phyloP scores from a whole-genome alignment of 2,888 invertebrate species.

The Torymus aiolomorphi region DNA sequence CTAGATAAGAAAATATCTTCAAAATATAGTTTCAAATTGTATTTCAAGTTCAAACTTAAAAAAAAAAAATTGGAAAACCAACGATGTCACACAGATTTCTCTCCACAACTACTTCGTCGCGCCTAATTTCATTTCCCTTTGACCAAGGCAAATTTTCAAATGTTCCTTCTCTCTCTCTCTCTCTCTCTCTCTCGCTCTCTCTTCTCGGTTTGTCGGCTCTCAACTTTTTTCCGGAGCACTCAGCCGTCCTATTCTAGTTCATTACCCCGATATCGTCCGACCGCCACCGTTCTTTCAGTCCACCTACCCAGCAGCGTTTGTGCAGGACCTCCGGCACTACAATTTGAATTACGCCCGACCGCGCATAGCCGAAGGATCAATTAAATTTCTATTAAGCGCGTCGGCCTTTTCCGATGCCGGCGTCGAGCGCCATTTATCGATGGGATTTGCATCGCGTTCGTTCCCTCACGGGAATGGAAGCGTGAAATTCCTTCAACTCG shows the following conservation, averaged over 20 bases:
- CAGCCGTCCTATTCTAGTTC: conserved; percentile 43
- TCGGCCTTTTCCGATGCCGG: conserved; percentile 64
- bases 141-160: conserved; percentile 6
- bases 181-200: conserved; percentile 34
- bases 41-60: too few species aligned
- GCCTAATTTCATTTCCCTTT: conserved; percentile 6
- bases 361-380: conserved; percentile 73
- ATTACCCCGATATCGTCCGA: conserved; percentile 44
- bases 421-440: conserved; percentile 67
- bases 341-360: conserved; percentile 72
- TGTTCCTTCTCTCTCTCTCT: conserved; percentile 2
- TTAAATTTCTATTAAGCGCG: conserved; percentile 74
- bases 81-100: too few species aligned
- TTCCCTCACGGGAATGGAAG: conserved; percentile 30
- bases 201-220: background rate
- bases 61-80: too few species aligned
- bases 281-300: conserved; percentile 27
- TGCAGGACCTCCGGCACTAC: conserved; percentile 60
- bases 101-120: background rate
- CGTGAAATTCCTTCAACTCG: conserved; percentile 39
- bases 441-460: conserved; percentile 61
- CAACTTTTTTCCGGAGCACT: conserved; percentile 8
- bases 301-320: conserved; percentile 12
- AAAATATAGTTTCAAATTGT: too few species aligned
- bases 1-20: too few species aligned